Percentiles rank a stretch among this genome's conserved stretches.
Evolutionary conservation across 2,888 invertebrate species (phyloP).

Genomic region (Peribatodes rhomboidaria): DNA sequence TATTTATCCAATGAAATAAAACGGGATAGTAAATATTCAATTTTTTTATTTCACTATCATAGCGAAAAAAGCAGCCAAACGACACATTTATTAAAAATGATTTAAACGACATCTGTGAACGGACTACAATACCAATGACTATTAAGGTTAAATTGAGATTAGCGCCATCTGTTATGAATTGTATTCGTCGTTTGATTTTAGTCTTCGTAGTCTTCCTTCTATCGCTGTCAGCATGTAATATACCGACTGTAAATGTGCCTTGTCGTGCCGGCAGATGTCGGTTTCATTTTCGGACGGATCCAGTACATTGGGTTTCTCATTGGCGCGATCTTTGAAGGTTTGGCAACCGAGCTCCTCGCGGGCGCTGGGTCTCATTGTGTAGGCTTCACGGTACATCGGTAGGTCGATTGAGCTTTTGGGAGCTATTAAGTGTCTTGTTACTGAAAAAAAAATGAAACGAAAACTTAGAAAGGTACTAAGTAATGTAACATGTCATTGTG

Average conservation of each 20-base stretch:
- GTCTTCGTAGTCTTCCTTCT: constrained; percentile 72
- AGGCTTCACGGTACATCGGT: constrained; percentile 51
- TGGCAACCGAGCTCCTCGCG: constrained; percentile 61
- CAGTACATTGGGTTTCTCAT: constrained; percentile 42
- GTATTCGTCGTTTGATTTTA: constrained; percentile 58
- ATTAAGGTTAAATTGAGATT: constrained; percentile 14
- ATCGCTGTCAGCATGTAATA: constrained; percentile 72
- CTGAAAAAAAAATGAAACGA: constrained; percentile 56
- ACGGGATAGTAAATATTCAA: constrained; percentile 45
- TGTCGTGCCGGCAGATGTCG: constrained; percentile 66
- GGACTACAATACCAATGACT: background rate
- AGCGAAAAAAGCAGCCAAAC: background rate
- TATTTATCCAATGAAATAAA: constrained; percentile 51
- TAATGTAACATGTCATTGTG: background rate
- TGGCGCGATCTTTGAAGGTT: constrained; percentile 47
- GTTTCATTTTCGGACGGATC: constrained; percentile 60
- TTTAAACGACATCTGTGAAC: background rate
- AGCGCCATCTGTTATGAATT: constrained; percentile 21
- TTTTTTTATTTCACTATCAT: constrained; percentile 22
- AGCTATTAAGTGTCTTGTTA: constrained; percentile 58
- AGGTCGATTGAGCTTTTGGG: constrained; percentile 33
- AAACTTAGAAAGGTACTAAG: background rate
- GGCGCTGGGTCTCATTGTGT: constrained; percentile 73
- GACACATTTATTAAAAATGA: constrained; percentile 4
- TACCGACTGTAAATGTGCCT: constrained; percentile 65